These are phyloP conservation scores for Mythimna lalbum DNA, from an alignment of 2,888 invertebrate species.

Conservation along the genomic window DNA sequence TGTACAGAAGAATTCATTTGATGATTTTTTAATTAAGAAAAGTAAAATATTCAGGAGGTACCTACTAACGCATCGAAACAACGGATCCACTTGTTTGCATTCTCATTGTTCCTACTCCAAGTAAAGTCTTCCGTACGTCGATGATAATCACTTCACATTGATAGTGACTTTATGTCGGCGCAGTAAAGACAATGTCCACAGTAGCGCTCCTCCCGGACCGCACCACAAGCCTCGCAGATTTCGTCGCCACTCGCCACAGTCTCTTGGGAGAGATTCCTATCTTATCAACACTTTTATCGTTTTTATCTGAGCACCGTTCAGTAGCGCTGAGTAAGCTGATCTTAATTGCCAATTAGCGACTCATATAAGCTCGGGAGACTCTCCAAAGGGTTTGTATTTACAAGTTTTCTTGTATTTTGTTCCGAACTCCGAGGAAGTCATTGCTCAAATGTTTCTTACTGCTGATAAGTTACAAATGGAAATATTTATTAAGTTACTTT, in stretches of 20 bases:
- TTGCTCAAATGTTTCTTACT: constrained; percentile 33
- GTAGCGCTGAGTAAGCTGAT: constrained; percentile 47
- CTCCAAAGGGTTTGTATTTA: constrained; percentile 52
- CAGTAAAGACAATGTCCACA: neutral
- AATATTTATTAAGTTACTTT: constrained; percentile 36
- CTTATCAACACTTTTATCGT: constrained; percentile 19
- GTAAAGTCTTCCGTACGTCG: no score
- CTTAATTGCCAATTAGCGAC: constrained; percentile 63
- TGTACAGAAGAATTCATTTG: no score
- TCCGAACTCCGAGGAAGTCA: constrained; percentile 46
- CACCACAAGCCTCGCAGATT: neutral
- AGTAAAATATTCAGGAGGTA: no score
- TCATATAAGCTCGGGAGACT: constrained; percentile 32
- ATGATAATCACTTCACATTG: no score
- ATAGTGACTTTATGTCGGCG: no score
- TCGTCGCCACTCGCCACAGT: neutral
- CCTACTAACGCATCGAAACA: no score
- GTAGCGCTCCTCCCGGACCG: neutral
- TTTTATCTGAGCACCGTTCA: constrained; percentile 10
- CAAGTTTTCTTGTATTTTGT: constrained; percentile 49
- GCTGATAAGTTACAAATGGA: constrained; percentile 22
- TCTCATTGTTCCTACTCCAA: no score
- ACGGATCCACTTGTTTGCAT: no score
- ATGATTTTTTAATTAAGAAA: no score
- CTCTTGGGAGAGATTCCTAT: neutral